These are phyloP conservation scores for Colistium nudipinnis DNA, from an alignment of 2,113 vertebrate genomes.

Conservation along the genomic window DNA sequence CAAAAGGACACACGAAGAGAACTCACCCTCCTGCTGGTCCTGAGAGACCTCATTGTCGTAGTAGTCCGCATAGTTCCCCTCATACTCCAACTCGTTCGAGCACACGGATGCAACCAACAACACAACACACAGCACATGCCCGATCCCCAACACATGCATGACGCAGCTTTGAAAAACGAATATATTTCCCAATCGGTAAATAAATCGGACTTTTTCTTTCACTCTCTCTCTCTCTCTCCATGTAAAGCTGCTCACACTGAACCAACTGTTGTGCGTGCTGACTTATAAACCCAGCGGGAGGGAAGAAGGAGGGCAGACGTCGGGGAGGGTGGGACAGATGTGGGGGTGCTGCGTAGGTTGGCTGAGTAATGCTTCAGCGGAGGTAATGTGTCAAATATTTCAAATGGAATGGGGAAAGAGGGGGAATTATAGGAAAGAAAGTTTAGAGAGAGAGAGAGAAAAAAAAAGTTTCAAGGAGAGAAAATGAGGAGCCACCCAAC, in stretches of 20 bases:
- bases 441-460: too few relatives aligned
- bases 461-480: too few relatives aligned
- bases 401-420: constrained; percentile 36
- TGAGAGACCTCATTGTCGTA: constrained; percentile 71
- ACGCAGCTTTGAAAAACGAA: constrained; percentile 1
- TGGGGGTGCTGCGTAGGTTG: constrained; percentile 22
- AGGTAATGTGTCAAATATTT: constrained; percentile 62
- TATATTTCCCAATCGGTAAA: too few relatives aligned
- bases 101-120: constrained; percentile 29
- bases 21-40: constrained; percentile 67
- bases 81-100: constrained; percentile 47
- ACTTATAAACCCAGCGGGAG: constrained; percentile 63
- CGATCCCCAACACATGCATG: constrained; percentile 48
- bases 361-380: constrained; percentile 57
- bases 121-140: constrained; percentile 52
- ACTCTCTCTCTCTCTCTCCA: neutral
- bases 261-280: constrained; percentile 26
- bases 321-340: constrained; percentile 34
- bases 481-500: neutral
- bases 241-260: constrained; percentile 40
- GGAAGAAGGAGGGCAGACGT: constrained; percentile 39
- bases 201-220: neutral
- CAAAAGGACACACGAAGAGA: constrained; percentile 16
- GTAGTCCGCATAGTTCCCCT: constrained; percentile 52
- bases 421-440: constrained; percentile 4